These are phyloP conservation scores for Drosophila prosaltans DNA, from an alignment of 1,140 invertebrate genomes.

Conservation along the genomic window DNA sequence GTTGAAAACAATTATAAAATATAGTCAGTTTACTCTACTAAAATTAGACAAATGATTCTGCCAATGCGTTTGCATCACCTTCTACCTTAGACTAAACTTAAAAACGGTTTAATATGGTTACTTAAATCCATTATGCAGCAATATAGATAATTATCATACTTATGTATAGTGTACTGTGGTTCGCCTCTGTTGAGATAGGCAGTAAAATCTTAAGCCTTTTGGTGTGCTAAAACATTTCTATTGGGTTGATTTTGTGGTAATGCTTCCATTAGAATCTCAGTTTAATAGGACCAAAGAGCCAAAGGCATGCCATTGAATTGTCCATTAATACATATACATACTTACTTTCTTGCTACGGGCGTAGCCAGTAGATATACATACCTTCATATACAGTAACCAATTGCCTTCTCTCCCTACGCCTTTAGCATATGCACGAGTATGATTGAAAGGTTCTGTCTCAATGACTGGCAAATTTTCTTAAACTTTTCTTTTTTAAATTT, in stretches of 20 bases:
- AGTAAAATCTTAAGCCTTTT: not conserved
- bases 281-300: not conserved
- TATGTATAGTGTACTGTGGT: not conserved
- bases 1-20: too few relatives aligned
- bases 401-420: too few relatives aligned
- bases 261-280: conserved; percentile 10
- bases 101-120: not conserved
- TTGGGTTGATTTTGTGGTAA: conserved; percentile 5
- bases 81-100: too few relatives aligned
- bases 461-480: conserved; percentile 1
- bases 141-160: not conserved
- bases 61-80: too few relatives aligned
- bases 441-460: not conserved
- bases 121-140: not conserved
- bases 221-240: not conserved
- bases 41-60: too few relatives aligned
- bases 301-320: not conserved
- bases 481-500: not conserved
- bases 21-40: too few relatives aligned
- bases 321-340: not conserved
- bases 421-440: too few relatives aligned
- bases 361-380: too few relatives aligned
- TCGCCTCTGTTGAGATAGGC: not conserved
- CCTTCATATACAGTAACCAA: too few relatives aligned
- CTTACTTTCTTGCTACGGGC: too few relatives aligned